Base-by-base conservation (phyloP, 1,140 invertebrate species). In the Lordiphosa collinella region DNA sequence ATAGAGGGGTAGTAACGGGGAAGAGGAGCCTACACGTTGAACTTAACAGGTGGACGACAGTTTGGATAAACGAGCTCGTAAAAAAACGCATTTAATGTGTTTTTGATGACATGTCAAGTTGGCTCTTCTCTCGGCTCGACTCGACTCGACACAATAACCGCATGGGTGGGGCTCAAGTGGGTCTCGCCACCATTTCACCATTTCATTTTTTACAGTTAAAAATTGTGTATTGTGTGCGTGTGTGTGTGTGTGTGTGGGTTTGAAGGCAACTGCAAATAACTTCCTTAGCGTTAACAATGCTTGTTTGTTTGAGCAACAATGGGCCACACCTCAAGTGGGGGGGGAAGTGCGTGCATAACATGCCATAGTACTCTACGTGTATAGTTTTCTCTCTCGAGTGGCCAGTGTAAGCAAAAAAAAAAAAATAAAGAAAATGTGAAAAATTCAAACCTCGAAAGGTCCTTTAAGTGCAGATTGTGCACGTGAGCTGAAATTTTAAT, bases 91-190 rank as follows among this genome's bases (percentile, higher is more conserved):
- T 79, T 85, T 85, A 85, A 85, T 85, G 80, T 79, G 80, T 85
- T 85, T 85, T 85, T 85, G 80, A 85, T 85, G 80, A 85, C 80
- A 85, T 85, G 80, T 79, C 79, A 85, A 85, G 79, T 65, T 58
- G 64, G 13, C 53, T 43, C 34, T 11, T 35, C 13, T 22, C 16
- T 22, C 13, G 13, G 9, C 10, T 6, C 22, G 11, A 10, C 10
- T n/a, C 11, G 49, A 10, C 7, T 49, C 22, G 22, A 25, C 22
- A 25, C 22, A 25, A 38, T 71, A 72, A 60, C 50, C 51, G 59
- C 55, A 41, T 61, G 46, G 43, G 22, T 18, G 29, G 46, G 53
- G 44, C 14, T 37, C 36, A 37, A 37, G 36, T 37, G 16, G 41
- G 22, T 22, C 29, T 29, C n/a, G 18, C 41, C 22, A 44, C 11